Evolutionary conservation across 2,797 vertebrate species (phyloP), one percentile per base, ranked within the genome.

Genomic region (Fundulus diaphanus): DNA sequence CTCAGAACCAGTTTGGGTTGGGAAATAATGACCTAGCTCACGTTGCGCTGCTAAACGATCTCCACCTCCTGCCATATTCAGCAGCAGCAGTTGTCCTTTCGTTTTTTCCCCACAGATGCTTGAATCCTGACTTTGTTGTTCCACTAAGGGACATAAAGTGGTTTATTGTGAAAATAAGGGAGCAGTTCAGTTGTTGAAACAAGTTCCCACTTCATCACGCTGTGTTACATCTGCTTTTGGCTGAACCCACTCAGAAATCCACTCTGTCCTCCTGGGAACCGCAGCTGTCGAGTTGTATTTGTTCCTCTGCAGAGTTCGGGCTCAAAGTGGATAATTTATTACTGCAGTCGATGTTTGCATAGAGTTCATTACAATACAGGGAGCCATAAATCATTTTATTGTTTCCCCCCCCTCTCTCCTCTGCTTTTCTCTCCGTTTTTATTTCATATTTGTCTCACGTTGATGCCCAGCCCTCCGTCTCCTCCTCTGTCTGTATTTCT

Each of bases 251-350:
- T 57, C 40, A 74, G 40, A 63, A 35, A n/a, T 35, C 0, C 11
- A 63, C 54, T 61, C 56, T 1, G 22, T 65, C 61, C 61, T 65
- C 61, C 61, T 11, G 61, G 40, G 61, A 65, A 65, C 42, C 44
- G 49, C 44, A 33, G 75, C 67, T 87, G 80, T 81, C 72, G 74
- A 37, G 13, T 33, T 73, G 81, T 72, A 8, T 76, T 66, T 80
- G 72, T 74, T 74, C 49, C 76, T 71, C 84, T 68, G 81, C 82
- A 70, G 78, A 83, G 76, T 86, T 86, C 84, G 78, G 73, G 74
- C 82, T 86, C 59, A 85, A 83, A 89, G 85, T 81, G 73, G 81
- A 82, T 87, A 73, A 87, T 90, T 88, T 89, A 88, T 89, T 77
- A 83, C 78, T 77, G 82, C 81, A 66, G 80, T 70, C 40, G 6